Conservation (phyloP, 2,888 invertebrate genomes). For the Argyresthia albistria region DNA sequence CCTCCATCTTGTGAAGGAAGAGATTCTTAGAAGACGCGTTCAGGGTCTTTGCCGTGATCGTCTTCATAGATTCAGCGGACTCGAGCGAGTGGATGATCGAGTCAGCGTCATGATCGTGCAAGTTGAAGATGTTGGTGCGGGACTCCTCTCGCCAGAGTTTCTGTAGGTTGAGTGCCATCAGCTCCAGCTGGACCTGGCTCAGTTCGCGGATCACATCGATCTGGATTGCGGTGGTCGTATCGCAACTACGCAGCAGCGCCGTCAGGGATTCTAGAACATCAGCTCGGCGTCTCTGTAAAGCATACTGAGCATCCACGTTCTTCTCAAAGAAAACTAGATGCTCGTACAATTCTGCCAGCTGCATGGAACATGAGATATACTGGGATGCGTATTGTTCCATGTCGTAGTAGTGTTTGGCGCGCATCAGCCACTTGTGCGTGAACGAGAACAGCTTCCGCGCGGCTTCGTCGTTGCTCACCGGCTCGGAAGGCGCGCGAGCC, state of each 20-base stretch:
- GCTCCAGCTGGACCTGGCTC: conserved; percentile 74
- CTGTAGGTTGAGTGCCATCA: conserved; percentile 74
- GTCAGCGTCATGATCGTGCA: conserved; percentile 42
- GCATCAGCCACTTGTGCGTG: conserved; percentile 73
- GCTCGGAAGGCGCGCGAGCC: conserved; percentile 34
- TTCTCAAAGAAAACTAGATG: conserved; percentile 81
- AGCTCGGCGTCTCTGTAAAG: conserved; percentile 71
- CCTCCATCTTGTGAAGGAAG: conserved; percentile 60
- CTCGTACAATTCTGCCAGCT: conserved; percentile 76
- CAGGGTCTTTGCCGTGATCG: conserved; percentile 48
- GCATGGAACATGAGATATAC: conserved; percentile 72
- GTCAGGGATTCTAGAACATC: conserved; percentile 73
- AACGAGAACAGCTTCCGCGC: conserved; percentile 69
- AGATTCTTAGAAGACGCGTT: conserved; percentile 47
- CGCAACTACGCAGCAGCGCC: conserved; percentile 61
- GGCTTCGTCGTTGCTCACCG: conserved; percentile 41
- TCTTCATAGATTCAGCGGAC: conserved; percentile 45
- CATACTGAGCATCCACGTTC: conserved; percentile 74
- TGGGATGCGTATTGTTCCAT: conserved; percentile 72
- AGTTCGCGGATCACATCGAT: conserved; percentile 72
- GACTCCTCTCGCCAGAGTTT: conserved; percentile 67
- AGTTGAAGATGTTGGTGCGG: conserved; percentile 46
- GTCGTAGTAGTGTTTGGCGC: conserved; percentile 71
- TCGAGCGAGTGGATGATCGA: conserved; percentile 52
- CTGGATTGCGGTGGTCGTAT: conserved; percentile 62